phyloP scores from a whole-genome alignment of 2,888 invertebrate species.

The Andrena dorsata region DNA sequence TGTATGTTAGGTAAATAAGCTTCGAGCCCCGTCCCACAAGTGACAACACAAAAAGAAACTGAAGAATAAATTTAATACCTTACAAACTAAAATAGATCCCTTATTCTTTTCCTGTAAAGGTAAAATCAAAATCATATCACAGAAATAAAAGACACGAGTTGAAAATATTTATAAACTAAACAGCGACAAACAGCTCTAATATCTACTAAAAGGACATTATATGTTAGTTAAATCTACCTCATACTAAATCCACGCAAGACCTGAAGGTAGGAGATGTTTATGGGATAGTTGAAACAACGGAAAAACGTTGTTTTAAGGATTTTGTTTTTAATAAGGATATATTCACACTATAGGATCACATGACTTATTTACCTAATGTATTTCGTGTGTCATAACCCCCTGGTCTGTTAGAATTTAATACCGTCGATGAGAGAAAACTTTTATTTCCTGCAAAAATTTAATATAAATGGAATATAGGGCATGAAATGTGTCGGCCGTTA shows the following conservation, averaged over 20 bases:
- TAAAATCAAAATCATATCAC: slow-evolving; percentile 73
- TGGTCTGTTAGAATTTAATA: slow-evolving; percentile 76
- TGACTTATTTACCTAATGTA: slow-evolving; percentile 80
- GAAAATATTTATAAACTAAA: slow-evolving; percentile 44
- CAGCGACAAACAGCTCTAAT: slow-evolving; percentile 31
- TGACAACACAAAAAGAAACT: slow-evolving; percentile 71
- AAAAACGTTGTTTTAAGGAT: slow-evolving; percentile 60
- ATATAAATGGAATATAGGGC: slow-evolving; percentile 6
- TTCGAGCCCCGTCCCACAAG: slow-evolving; percentile 40
- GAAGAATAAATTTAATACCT: slow-evolving; percentile 79
- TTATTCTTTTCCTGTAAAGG: slow-evolving; percentile 81
- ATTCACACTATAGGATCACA: slow-evolving; percentile 55
- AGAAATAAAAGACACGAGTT: slow-evolving; percentile 56
- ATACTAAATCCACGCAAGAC: slow-evolving; percentile 83
- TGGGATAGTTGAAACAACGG: slow-evolving; percentile 67
- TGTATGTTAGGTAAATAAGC: slow-evolving; percentile 55
- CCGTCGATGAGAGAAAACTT: slow-evolving; percentile 80
- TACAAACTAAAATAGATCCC: slow-evolving; percentile 79
- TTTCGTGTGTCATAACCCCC: slow-evolving; percentile 80
- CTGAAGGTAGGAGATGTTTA: slow-evolving; percentile 77
- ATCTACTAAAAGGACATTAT: slow-evolving; percentile 64
- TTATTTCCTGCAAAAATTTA: slow-evolving; percentile 77
- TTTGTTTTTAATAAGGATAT: slow-evolving; percentile 57
- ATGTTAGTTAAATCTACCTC: slow-evolving; percentile 81
- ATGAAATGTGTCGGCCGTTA: neutral